phyloP scores from a whole-genome alignment of 1,140 invertebrate species.

The Camponotus pennsylvanicus region DNA sequence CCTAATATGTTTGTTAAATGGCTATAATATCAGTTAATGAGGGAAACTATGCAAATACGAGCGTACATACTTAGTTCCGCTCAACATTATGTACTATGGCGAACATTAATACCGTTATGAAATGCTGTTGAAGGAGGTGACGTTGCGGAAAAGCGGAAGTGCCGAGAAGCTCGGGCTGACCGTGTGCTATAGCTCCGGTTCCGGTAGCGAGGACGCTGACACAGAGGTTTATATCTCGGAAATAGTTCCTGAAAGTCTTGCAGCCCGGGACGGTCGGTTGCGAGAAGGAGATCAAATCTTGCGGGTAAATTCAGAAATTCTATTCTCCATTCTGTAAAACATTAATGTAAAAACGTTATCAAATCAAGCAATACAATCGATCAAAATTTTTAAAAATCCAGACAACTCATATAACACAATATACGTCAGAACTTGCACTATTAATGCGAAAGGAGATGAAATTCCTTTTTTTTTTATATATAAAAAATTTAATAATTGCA shows the following conservation, averaged over 20 bases:
- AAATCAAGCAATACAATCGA: background rate
- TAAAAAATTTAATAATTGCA: background rate
- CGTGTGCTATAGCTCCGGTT: slow-evolving; percentile 89
- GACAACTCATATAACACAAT: too few relatives aligned
- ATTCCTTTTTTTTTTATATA: background rate
- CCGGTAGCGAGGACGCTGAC: slow-evolving; percentile 83
- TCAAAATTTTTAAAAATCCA: background rate
- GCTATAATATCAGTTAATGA: slow-evolving; percentile 22
- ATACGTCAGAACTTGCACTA: background rate
- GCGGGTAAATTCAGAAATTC: slow-evolving; percentile 82
- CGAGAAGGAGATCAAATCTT: slow-evolving; percentile 92
- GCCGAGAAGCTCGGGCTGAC: slow-evolving; percentile 90
- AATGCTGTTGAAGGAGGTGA: slow-evolving; percentile 89
- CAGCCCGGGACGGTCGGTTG: slow-evolving; percentile 89
- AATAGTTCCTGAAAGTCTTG: slow-evolving; percentile 90
- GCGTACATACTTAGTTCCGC: slow-evolving; percentile 42
- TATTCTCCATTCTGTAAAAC: background rate
- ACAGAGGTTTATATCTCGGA: slow-evolving; percentile 91
- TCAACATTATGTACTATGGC: slow-evolving; percentile 32
- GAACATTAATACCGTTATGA: slow-evolving; percentile 38
- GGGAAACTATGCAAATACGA: slow-evolving; percentile 1
- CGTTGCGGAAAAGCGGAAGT: slow-evolving; percentile 87
- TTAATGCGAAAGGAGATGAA: background rate
- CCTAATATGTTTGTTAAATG: slow-evolving; percentile 13
- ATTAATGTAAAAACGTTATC: background rate